Base-by-base conservation (phyloP, 2,797 vertebrate species). In the Girardinus metallicus region DNA sequence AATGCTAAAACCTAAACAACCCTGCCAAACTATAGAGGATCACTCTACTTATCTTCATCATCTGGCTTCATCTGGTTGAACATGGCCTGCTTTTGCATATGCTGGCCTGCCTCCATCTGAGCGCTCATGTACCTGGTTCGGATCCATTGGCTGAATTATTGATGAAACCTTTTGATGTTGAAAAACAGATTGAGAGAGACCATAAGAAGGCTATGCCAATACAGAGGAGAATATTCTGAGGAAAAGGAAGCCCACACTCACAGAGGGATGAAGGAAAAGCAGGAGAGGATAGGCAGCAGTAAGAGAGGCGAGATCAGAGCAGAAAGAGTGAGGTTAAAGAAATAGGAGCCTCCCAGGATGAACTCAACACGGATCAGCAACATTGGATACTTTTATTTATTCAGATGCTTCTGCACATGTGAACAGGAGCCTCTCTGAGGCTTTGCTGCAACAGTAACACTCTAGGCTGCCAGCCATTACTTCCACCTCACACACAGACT, bases 341-440 rank as follows among this genome's bases (percentile, higher is more conserved):
- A 96, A 96, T 76, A 90, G 86, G 95, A 96, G 90, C 94, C 90
- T 87, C 83, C 75, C 73, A 80, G 79, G 78, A 84, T 91, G 90
- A 95, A 95, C 94, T 92, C 86, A 92, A 95, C 93, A 95, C 94
- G 85, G 86, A 94, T 92, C 90, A 92, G 93, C 93, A 95, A 95
- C 94, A 96, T 94, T 92, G 94, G 94, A 95, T 94, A 95, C 94
- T 94, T 95, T 96, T 95, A 96, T 95, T 96, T 96, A 96, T 96
- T 96, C 93, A 96, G 94, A 92, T 44, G 74, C 87, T 89, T 91
- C 88, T 78, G 86, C 85, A 87, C 86, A 88, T 89, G 87, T 92
- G 94, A 95, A 95, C 90, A 91, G 92, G 90, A 93, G 90, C 91
- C 83, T 72, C 80, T 85, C 85, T 89, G 86, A 88, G 80, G 80